phyloP scores from a whole-genome alignment of 2,797 vertebrate species.

The Micromesistius poutassou region DNA sequence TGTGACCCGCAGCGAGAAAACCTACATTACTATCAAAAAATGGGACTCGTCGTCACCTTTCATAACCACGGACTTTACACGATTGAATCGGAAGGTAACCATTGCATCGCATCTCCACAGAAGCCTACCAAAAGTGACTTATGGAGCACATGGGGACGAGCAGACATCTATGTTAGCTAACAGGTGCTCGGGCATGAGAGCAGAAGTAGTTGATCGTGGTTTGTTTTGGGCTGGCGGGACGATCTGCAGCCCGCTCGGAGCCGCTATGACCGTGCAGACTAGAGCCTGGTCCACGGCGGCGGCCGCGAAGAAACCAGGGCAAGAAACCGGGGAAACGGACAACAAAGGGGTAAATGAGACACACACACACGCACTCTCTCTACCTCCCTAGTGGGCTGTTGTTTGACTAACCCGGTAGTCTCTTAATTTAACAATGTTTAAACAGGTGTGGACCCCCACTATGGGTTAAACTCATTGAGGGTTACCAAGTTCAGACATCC shows the following conservation, averaged over 20 bases:
- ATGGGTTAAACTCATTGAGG: not conserved
- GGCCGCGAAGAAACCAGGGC: constrained; percentile 36
- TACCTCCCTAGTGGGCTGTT: not conserved
- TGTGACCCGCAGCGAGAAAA: constrained; percentile 10
- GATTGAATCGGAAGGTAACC: constrained; percentile 18
- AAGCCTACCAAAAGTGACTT: constrained; percentile 21
- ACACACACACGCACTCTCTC: not conserved
- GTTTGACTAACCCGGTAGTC: constrained; percentile 33
- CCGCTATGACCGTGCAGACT: constrained; percentile 40
- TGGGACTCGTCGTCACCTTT: constrained; percentile 31
- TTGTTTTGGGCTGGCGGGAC: constrained; percentile 40
- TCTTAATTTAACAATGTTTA: constrained; percentile 3
- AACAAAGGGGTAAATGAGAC: constrained; percentile 58
- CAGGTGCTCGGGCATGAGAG: not conserved
- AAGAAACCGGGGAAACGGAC: constrained; percentile 22
- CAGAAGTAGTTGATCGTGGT: constrained; percentile 1
- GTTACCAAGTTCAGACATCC: not conserved
- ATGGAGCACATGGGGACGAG: not conserved
- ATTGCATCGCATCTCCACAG: constrained; percentile 21
- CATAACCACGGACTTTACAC: constrained; percentile 28
- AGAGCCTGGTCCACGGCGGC: constrained; percentile 44
- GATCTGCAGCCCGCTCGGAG: constrained; percentile 11
- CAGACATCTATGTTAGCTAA: not conserved
- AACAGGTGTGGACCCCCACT: constrained; percentile 1
- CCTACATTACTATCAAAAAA: not conserved